A percentile compares a stretch with the other conserved stretches of the same genome.
Evolutionary conservation across 1,140 invertebrate genomes (phyloP).

Genomic region (Cyrtorhinus lividipennis): DNA sequence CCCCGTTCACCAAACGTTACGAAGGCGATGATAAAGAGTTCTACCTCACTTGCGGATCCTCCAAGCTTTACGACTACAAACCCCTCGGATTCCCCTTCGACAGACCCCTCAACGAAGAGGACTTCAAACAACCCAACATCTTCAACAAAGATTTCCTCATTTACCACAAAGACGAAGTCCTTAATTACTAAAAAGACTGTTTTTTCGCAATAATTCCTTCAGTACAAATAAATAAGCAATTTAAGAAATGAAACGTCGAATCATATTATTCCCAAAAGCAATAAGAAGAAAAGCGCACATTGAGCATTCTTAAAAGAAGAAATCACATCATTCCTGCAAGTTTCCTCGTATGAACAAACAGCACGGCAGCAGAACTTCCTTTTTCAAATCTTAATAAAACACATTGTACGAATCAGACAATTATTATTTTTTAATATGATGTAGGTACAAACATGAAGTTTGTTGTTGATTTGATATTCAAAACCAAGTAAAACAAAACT

Average conservation of each 20-base stretch:
- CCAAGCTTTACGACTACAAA: slow-evolving; percentile 18
- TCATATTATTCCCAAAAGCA: too few relatives aligned
- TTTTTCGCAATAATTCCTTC: neutral
- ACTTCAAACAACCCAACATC: slow-evolving; percentile 20
- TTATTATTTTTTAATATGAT: too few relatives aligned
- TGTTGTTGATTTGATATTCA: too few relatives aligned
- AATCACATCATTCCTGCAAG: too few relatives aligned
- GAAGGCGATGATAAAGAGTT: neutral
- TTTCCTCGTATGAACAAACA: too few relatives aligned
- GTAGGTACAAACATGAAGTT: too few relatives aligned
- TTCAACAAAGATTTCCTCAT: slow-evolving; percentile 15
- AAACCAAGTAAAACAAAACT: too few relatives aligned
- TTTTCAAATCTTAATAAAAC: too few relatives aligned
- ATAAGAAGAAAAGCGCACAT: too few relatives aligned
- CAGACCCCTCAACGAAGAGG: slow-evolving; percentile 17
- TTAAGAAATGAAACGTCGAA: neutral
- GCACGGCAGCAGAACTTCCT: too few relatives aligned
- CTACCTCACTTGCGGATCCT: slow-evolving; percentile 13
- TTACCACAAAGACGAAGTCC: slow-evolving; percentile 12
- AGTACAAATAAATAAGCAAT: neutral
- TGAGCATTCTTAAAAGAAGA: too few relatives aligned
- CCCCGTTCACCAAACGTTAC: slow-evolving; percentile 27
- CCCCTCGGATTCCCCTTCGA: slow-evolving; percentile 23
- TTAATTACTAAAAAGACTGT: neutral
- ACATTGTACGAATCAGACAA: too few relatives aligned